Evolutionary conservation across 2,113 vertebrate species (phyloP), one percentile per base, ranked within the genome.

Genomic region (Cryptomyrus ogoouensis): DNA sequence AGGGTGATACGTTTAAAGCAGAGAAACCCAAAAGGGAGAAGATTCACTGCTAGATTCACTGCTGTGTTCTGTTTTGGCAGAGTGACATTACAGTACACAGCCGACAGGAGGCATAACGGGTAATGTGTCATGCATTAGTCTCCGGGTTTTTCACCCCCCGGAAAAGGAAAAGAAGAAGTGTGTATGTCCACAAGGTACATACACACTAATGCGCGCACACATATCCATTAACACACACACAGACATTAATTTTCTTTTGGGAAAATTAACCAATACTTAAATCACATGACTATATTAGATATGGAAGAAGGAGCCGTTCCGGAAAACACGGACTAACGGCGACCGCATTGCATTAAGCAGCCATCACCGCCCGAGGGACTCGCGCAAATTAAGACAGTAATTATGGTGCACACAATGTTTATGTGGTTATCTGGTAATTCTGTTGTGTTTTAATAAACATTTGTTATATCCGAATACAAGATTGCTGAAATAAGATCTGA

Each of bases 371-470:
- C 87, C 42, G 39, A 12, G 87, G 87, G 87, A 88, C 56, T 39
- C 39, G 42, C 31, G 21, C 19, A 88, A 58, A 88, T 88, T 62
- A 88, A 87, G 85, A 87, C 85, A 56, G 47, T 87, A 88, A 88
- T 88, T 88, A 62, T 88, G 35, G 4, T 19, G 31, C 52, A 39
- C 31, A 46, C 52, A 62, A 46, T 66, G 53, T 88, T 44, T 42
- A 88, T 66, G 35, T 24, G 19, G 52, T 62, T 62, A 62, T 88
- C 39, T 62, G 24, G 31, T 88, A 88, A 58, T 62, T 66, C 17
- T 24, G 21, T 88, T 88, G 66, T 46, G 35, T 88, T 88, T 88
- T 62, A 88, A 88, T 62, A 88, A 88, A 62, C 56, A 88, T 62
- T 88, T 88, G 87, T 62, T 62, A 66, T 24, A n/a, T 44, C 31